phyloP scores from a whole-genome alignment of 2,113 vertebrate genomes.

The Dipodomys ordii region DNA sequence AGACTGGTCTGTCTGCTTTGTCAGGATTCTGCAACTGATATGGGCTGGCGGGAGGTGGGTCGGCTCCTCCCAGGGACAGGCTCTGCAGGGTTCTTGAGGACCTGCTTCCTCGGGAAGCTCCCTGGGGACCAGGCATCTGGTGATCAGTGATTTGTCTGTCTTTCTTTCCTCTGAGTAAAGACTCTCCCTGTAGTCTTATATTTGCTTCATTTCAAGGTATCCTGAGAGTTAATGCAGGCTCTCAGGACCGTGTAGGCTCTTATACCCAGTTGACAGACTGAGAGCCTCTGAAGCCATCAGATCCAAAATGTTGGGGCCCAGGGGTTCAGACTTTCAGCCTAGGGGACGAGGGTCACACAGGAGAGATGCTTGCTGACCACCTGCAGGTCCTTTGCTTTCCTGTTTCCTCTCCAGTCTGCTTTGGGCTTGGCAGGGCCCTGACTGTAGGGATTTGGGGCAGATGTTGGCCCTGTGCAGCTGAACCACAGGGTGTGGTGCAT shows the following conservation, averaged over 20 bases:
- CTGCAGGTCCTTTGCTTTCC: background rate
- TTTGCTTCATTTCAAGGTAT: slow-evolving; percentile 34
- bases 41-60: background rate
- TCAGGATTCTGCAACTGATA: background rate
- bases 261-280: background rate
- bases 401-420: too few species aligned
- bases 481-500: too few species aligned
- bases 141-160: background rate
- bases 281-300: background rate
- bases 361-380: accelerated
- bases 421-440: background rate
- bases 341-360: background rate
- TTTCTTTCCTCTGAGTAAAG: slow-evolving; percentile 58
- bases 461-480: background rate
- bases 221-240: background rate
- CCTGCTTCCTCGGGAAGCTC: background rate
- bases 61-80: background rate
- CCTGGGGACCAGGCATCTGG: background rate
- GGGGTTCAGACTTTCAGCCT: background rate
- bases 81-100: background rate
- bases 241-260: too few species aligned
- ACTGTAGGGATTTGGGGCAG: background rate
- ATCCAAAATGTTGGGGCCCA: background rate
- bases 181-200: background rate
- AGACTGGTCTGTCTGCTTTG: background rate